These are phyloP conservation scores for Drosophila mimica DNA, from an alignment of 2,888 invertebrate species.

Conservation along the genomic window DNA sequence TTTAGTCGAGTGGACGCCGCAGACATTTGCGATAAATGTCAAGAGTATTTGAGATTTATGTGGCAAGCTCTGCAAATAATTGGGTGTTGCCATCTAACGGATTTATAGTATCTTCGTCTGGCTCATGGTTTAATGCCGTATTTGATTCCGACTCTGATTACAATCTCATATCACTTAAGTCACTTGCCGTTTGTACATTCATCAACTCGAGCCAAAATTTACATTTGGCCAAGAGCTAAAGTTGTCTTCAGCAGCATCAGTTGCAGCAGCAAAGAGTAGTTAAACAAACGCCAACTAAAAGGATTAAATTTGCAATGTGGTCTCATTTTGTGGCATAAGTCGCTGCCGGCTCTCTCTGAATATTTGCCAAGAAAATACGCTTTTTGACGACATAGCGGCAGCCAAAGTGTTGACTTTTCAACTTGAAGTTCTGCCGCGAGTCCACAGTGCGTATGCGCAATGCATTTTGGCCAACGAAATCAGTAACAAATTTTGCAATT, in stretches of 20 bases:
- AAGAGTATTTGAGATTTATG: slow-evolving; percentile 71
- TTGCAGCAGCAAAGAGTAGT: background rate
- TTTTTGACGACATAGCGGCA: slow-evolving; percentile 26
- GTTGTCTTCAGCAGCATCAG: slow-evolving; percentile 3
- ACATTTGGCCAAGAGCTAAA: slow-evolving; percentile 45
- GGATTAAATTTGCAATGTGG: slow-evolving; percentile 62
- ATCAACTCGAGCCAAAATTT: slow-evolving; percentile 57
- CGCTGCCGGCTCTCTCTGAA: slow-evolving; percentile 48
- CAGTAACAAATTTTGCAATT: slow-evolving; percentile 43
- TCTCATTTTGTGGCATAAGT: slow-evolving; percentile 15
- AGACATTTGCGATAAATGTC: slow-evolving; percentile 70
- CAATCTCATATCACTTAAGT: slow-evolving; percentile 20
- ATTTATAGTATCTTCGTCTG: slow-evolving; percentile 40
- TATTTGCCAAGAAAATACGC: slow-evolving; percentile 67
- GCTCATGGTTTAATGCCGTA: background rate
- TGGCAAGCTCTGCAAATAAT: slow-evolving; percentile 53
- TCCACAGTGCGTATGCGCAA: slow-evolving; percentile 62
- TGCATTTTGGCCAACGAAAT: slow-evolving; percentile 57
- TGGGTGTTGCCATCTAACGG: slow-evolving; percentile 57
- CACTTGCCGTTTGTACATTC: slow-evolving; percentile 29
- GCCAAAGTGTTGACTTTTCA: slow-evolving; percentile 46
- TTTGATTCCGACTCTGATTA: slow-evolving; percentile 8
- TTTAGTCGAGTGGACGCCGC: slow-evolving; percentile 46
- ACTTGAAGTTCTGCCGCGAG: slow-evolving; percentile 34
- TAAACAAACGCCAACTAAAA: slow-evolving; percentile 55